Evolutionary conservation across 2,888 invertebrate genomes (phyloP).

Genomic region (Ligdia adustata): DNA sequence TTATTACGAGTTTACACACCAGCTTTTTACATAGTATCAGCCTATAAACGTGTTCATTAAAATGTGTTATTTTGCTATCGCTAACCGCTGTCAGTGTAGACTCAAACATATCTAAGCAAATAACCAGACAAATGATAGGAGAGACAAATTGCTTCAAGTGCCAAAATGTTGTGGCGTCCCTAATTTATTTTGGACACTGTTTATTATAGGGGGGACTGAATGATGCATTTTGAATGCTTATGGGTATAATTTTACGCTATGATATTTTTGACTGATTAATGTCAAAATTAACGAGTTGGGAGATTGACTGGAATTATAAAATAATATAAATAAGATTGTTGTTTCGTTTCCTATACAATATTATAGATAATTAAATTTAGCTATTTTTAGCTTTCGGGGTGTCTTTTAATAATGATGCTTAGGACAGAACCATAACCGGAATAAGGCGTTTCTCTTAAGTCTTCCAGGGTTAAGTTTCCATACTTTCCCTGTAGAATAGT

Average conservation of each 20-base stretch:
- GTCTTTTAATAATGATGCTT: too few relatives aligned
- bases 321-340: too few relatives aligned
- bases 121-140: constrained; percentile 66
- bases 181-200: constrained; percentile 44
- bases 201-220: constrained; percentile 22
- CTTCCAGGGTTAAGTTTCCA: too few relatives aligned
- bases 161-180: constrained; percentile 49
- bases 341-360: too few relatives aligned
- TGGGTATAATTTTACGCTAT: neutral
- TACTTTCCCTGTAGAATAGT: too few relatives aligned
- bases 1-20: too few relatives aligned
- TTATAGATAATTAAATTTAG: too few relatives aligned
- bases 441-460: too few relatives aligned
- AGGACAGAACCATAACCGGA: too few relatives aligned
- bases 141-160: constrained; percentile 64
- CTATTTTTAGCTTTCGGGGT: too few relatives aligned
- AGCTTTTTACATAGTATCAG: too few relatives aligned
- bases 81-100: constrained; percentile 15
- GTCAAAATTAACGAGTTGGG: constrained; percentile 11
- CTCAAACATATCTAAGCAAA: constrained; percentile 48
- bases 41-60: neutral
- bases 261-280: constrained; percentile 11
- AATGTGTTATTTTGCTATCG: neutral
- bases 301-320: neutral
- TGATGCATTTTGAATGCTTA: constrained; percentile 24